A percentile compares a stretch with the other conserved stretches of the same genome.
Conservation (phyloP, 2,113 vertebrate genomes). For the Microcebus jonahi region DNA sequence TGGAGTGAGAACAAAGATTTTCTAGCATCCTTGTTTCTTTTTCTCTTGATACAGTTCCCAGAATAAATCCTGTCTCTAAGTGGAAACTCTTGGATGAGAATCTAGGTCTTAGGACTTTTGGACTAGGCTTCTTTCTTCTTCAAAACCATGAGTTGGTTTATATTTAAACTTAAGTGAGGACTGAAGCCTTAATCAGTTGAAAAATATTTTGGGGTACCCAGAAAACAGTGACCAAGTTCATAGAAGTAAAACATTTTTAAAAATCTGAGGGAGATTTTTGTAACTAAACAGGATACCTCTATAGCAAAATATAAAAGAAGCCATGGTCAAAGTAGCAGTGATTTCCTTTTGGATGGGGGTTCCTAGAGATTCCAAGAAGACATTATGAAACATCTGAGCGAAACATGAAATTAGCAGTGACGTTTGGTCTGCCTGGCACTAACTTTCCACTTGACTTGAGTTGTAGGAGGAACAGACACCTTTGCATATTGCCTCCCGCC, state of each 20-base stretch:
- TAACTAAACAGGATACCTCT: neutral
- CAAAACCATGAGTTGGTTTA: neutral
- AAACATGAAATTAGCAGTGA: neutral
- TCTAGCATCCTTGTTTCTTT: neutral
- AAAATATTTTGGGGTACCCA: neutral
- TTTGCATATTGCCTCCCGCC: slow-evolving; percentile 96
- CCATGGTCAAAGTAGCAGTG: too few relatives aligned
- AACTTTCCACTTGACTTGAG: slow-evolving; percentile 76
- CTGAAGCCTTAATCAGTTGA: neutral
- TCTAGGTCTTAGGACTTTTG: slow-evolving; percentile 42
- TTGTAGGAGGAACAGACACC: slow-evolving; percentile 98
- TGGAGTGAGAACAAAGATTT: neutral
- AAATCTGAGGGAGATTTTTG: neutral
- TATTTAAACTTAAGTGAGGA: neutral
- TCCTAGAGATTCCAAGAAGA: neutral
- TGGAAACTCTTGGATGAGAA: slow-evolving; percentile 30
- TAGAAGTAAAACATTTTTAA: neutral
- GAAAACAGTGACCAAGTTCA: neutral
- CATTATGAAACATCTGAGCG: neutral
- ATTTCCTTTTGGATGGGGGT: neutral
- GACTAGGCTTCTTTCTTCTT: slow-evolving; percentile 50
- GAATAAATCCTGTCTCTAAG: slow-evolving; percentile 10
- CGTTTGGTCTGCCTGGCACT: neutral
- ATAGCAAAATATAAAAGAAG: neutral
- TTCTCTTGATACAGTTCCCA: slow-evolving; percentile 42